phyloP scores from a whole-genome alignment of 2,888 invertebrate genomes.

The Ormyrus thymus region DNA sequence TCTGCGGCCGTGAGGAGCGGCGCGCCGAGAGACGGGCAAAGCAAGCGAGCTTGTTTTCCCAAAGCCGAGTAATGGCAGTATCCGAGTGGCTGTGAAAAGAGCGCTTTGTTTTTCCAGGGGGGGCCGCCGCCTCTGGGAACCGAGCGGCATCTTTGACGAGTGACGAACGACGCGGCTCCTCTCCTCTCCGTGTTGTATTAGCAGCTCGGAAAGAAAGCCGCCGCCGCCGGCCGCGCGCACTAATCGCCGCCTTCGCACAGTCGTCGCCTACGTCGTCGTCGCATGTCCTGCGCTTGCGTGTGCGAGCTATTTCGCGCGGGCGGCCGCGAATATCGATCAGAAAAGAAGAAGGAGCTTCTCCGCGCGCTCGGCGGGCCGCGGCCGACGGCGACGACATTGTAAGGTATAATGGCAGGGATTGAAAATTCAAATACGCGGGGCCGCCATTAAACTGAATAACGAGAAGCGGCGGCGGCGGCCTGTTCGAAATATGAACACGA shows the following conservation, averaged over 20 bases:
- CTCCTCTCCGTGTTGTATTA: too few species aligned
- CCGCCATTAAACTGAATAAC: constrained; percentile 74
- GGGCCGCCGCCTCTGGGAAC: too few species aligned
- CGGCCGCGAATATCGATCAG: constrained; percentile 42
- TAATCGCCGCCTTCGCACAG: too few species aligned
- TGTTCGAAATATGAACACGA: constrained; percentile 75
- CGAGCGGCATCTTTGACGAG: too few species aligned
- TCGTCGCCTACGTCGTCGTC: too few species aligned
- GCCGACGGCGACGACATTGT: constrained; percentile 34
- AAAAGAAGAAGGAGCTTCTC: not conserved
- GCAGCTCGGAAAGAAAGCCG: constrained; percentile 36
- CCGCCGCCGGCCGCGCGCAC: not conserved
- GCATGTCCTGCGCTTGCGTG: too few species aligned
- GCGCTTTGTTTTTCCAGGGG: too few species aligned
- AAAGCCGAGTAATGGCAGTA: too few species aligned
- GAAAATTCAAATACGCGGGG: constrained; percentile 72
- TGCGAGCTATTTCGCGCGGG: not conserved
- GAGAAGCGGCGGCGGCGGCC: constrained; percentile 67
- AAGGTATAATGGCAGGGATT: constrained; percentile 66
- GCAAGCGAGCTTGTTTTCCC: too few species aligned
- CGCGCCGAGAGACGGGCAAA: not conserved
- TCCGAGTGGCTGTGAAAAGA: too few species aligned
- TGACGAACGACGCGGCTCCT: too few species aligned
- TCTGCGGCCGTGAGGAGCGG: not conserved
- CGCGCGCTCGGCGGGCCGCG: not conserved